phyloP scores from a whole-genome alignment of 2,888 invertebrate species.

The Papilio gigon region DNA sequence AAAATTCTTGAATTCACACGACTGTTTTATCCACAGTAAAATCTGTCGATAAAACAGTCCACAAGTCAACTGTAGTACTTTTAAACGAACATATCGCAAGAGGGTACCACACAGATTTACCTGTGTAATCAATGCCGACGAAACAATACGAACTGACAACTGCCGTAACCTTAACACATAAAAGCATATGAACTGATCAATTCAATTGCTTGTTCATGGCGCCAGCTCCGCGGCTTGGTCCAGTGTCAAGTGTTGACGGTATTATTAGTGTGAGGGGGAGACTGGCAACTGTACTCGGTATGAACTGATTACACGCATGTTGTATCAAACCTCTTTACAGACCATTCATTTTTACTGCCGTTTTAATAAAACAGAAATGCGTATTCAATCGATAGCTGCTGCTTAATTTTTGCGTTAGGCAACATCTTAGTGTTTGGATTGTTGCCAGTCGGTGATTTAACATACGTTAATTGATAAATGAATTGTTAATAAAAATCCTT shows the following conservation, averaged over 20 bases:
- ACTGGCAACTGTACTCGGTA: not conserved
- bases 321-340: not conserved
- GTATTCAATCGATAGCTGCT: not conserved
- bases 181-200: constrained; percentile 21
- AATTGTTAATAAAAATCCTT: constrained; percentile 1
- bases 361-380: not conserved
- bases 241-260: too few species aligned
- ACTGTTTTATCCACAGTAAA: not conserved
- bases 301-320: not conserved
- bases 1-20: not conserved
- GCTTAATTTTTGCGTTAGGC: not conserved
- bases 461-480: not conserved
- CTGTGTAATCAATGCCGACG: not conserved
- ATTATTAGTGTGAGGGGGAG: not conserved
- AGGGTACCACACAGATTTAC: not conserved
- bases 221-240: too few species aligned
- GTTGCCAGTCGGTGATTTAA: not conserved
- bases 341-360: not conserved
- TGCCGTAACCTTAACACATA: constrained; percentile 6
- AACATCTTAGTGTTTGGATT: not conserved
- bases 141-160: not conserved
- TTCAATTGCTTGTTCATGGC: too few species aligned
- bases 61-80: not conserved
- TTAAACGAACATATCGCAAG: not conserved
- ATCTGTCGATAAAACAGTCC: not conserved